Percentiles rank a stretch among this genome's conserved stretches.
Evolutionary conservation across 2,888 invertebrate species (phyloP).

Genomic region (Willowsia nigromaculata): DNA sequence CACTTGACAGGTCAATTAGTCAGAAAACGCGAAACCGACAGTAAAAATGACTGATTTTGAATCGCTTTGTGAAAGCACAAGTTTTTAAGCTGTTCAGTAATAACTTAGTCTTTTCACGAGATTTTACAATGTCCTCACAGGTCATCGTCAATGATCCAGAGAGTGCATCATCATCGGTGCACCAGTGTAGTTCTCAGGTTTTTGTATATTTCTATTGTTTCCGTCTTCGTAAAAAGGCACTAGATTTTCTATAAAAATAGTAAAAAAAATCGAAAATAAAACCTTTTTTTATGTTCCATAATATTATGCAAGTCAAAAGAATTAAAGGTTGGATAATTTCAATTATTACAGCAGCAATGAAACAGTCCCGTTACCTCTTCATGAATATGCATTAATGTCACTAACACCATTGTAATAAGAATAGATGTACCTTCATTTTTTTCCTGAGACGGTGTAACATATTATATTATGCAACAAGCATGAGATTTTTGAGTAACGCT

Average conservation of each 20-base stretch:
- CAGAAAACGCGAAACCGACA: background rate
- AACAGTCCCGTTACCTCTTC: background rate
- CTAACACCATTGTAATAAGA: background rate
- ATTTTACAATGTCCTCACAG: conserved; percentile 64
- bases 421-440: background rate
- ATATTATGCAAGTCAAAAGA: too few species aligned
- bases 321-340: background rate
- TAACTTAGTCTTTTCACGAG: conserved; percentile 66
- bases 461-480: background rate
- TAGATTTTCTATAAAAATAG: background rate
- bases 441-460: background rate
- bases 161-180: conserved; percentile 52
- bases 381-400: background rate
- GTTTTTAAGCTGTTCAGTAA: conserved; percentile 61
- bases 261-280: background rate
- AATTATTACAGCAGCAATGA: background rate
- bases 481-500: too few species aligned
- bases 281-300: background rate
- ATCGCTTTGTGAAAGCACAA: conserved; percentile 58
- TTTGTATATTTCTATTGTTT: background rate
- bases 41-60: conserved; percentile 32
- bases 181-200: background rate
- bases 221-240: background rate
- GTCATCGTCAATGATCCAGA: conserved; percentile 61
- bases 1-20: background rate